Conservation (phyloP, 2,888 invertebrate species). For the Isoperla grammatica region DNA sequence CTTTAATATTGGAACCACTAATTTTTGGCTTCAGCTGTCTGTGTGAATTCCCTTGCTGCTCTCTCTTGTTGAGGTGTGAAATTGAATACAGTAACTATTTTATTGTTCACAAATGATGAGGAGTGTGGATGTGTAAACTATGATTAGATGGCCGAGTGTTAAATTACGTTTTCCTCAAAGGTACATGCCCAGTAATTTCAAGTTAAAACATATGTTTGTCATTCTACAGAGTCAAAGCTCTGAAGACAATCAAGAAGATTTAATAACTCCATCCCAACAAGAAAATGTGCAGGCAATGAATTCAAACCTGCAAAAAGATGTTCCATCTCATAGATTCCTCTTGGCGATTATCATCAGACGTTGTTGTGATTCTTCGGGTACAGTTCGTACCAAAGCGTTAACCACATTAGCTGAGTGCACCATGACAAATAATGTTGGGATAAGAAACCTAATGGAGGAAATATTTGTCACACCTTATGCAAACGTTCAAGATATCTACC, state of each 20-base stretch:
- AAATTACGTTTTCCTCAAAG: too few species aligned
- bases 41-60: too few species aligned
- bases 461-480: constrained; percentile 31
- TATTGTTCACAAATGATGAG: too few species aligned
- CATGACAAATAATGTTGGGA: constrained; percentile 32
- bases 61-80: too few species aligned
- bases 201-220: too few species aligned
- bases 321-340: constrained; percentile 21
- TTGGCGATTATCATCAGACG: constrained; percentile 18
- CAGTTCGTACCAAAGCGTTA: constrained; percentile 58
- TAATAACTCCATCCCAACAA: not conserved
- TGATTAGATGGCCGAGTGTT: too few species aligned
- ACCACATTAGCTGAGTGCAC: constrained; percentile 51
- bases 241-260: not conserved
- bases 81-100: too few species aligned
- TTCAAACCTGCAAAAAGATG: constrained; percentile 16
- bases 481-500: not conserved
- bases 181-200: too few species aligned
- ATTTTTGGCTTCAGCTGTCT: too few species aligned
- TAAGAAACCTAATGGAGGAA: constrained; percentile 32
- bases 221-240: not conserved
- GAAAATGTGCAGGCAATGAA: not conserved
- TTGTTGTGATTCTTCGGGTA: constrained; percentile 49
- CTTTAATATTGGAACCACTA: too few species aligned
- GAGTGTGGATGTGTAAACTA: too few species aligned